Percentiles rank a stretch among this genome's conserved stretches.
Evolutionary conservation across 2,113 vertebrate species (phyloP).

Genomic region (Sarotherodon lohbergeri): DNA sequence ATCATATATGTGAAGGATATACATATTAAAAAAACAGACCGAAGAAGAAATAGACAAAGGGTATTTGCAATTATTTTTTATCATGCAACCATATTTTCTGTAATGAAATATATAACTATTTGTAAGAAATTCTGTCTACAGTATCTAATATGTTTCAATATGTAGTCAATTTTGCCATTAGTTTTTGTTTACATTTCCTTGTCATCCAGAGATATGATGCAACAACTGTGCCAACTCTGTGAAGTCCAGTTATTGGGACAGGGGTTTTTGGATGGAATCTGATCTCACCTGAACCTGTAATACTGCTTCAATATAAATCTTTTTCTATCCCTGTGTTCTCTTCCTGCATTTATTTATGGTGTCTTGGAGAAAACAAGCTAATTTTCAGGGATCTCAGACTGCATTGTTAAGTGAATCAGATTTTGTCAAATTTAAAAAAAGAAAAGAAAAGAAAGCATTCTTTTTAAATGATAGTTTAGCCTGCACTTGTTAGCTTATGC

Average conservation of each 20-base stretch:
- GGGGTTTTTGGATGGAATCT: slow-evolving; percentile 42
- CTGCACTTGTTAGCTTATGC: slow-evolving; percentile 49
- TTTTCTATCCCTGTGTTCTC: slow-evolving; percentile 45
- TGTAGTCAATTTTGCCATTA: neutral
- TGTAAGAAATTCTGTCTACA: slow-evolving; percentile 20
- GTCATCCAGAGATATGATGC: slow-evolving; percentile 47
- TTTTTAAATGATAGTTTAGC: slow-evolving; percentile 34
- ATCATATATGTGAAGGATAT: slow-evolving; percentile 9
- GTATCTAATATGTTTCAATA: slow-evolving; percentile 11
- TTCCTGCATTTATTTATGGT: slow-evolving; percentile 36
- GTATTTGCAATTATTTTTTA: slow-evolving; percentile 48
- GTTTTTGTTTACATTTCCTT: slow-evolving; percentile 25
- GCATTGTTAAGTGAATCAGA: slow-evolving; percentile 45
- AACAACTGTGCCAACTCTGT: slow-evolving; percentile 59
- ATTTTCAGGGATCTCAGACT: slow-evolving; percentile 67
- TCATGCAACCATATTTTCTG: slow-evolving; percentile 55
- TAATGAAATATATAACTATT: slow-evolving; percentile 36
- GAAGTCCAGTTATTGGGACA: slow-evolving; percentile 27
- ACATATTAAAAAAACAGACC: slow-evolving; percentile 2
- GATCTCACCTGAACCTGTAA: slow-evolving; percentile 48
- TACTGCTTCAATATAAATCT: slow-evolving; percentile 48
- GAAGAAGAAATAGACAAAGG: slow-evolving; percentile 4
- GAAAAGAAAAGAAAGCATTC: slow-evolving; percentile 1
- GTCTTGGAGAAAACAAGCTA: slow-evolving; percentile 30
- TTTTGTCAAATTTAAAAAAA: slow-evolving; percentile 16